phyloP scores from a whole-genome alignment of 1,140 invertebrate species.

The Zaprionus ornatus region DNA sequence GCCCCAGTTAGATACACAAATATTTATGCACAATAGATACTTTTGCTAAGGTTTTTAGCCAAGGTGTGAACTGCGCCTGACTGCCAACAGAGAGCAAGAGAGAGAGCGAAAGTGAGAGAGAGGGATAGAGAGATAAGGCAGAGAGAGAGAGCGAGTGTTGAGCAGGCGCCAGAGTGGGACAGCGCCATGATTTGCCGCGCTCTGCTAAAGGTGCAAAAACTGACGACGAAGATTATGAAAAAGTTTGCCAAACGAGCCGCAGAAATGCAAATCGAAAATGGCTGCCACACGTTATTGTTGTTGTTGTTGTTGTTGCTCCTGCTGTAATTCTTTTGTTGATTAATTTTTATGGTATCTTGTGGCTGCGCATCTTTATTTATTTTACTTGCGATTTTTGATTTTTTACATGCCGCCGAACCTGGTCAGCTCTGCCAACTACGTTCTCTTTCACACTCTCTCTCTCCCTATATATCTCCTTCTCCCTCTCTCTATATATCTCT shows the following conservation, averaged over 20 bases:
- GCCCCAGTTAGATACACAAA: constrained; percentile 83
- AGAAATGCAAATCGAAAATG: constrained; percentile 63
- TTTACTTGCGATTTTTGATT: constrained; percentile 68
- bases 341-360: constrained; percentile 39
- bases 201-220: constrained; percentile 51
- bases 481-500: background rate
- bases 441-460: constrained; percentile 11
- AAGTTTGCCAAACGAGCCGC: constrained; percentile 62
- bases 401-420: constrained; percentile 68
- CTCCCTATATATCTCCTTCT: constrained; percentile 8
- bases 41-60: constrained; percentile 72
- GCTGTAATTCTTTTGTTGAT: constrained; percentile 39
- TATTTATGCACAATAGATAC: constrained; percentile 81
- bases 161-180: constrained; percentile 21
- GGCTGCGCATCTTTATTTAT: constrained; percentile 53
- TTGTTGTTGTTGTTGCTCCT: background rate
- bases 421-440: constrained; percentile 14
- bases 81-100: constrained; percentile 6
- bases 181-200: constrained; percentile 24
- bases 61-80: constrained; percentile 73
- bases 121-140: background rate
- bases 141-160: constrained; percentile 4
- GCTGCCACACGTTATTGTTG: constrained; percentile 28
- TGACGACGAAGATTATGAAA: constrained; percentile 68
- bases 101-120: background rate